Conservation (phyloP, 2,888 invertebrate genomes). For the Dryobotodes eremita region DNA sequence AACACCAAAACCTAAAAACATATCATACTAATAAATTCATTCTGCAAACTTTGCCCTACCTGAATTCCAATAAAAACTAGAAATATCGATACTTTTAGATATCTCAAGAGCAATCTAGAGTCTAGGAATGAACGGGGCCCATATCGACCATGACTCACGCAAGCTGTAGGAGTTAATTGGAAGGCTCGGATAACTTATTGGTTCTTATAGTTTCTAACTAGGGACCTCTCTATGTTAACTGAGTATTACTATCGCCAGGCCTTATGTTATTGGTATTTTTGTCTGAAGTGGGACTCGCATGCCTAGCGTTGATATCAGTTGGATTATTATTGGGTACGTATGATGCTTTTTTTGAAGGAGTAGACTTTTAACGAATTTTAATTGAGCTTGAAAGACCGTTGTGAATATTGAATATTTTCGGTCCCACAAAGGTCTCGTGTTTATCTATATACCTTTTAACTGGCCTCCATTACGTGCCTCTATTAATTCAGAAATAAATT, state of each 20-base stretch:
- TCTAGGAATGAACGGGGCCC: slow-evolving; percentile 21
- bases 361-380: neutral
- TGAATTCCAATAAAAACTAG: slow-evolving; percentile 13
- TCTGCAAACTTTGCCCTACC: neutral
- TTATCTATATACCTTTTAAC: neutral
- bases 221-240: slow-evolving; percentile 28
- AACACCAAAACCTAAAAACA: neutral
- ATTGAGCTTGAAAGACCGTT: neutral
- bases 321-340: neutral
- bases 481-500: neutral
- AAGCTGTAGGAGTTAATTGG: slow-evolving; percentile 56
- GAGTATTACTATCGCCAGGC: slow-evolving; percentile 16
- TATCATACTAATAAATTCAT: neutral
- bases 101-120: slow-evolving; percentile 34
- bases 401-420: neutral
- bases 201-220: slow-evolving; percentile 32
- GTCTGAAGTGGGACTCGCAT: slow-evolving; percentile 1
- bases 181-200: slow-evolving; percentile 60
- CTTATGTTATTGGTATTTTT: slow-evolving; percentile 22
- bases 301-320: neutral
- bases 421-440: neutral
- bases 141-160: slow-evolving; percentile 44
- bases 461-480: neutral
- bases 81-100: slow-evolving; percentile 23
- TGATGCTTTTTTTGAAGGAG: neutral